A percentile compares a stretch with the other conserved stretches of the same genome.
Conservation (phyloP, 2,888 invertebrate species). For the Phyllotreta cruciferae region DNA sequence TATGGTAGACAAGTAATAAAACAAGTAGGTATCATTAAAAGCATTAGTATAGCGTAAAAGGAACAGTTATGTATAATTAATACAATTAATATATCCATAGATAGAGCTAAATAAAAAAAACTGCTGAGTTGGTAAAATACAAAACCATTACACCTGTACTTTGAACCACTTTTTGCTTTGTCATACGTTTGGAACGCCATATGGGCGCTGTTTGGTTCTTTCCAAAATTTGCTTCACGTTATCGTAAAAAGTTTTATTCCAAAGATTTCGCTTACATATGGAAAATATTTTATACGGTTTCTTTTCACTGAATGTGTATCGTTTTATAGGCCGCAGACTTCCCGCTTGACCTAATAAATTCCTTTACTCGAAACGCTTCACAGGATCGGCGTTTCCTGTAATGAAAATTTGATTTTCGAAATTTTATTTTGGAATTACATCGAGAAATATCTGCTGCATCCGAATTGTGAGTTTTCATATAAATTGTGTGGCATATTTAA, state of each 20-base stretch:
- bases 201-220: slow-evolving; percentile 39
- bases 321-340: slow-evolving; percentile 36
- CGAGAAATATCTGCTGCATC: too few relatives aligned
- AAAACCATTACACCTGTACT: slow-evolving; percentile 6
- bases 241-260: slow-evolving; percentile 44
- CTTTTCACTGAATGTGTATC: slow-evolving; percentile 31
- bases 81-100: too few relatives aligned
- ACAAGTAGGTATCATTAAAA: too few relatives aligned
- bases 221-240: slow-evolving; percentile 50
- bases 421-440: too few relatives aligned
- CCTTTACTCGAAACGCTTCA: slow-evolving; percentile 7
- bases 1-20: too few relatives aligned
- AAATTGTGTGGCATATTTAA: too few relatives aligned
- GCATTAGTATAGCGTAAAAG: not conserved
- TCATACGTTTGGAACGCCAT: slow-evolving; percentile 27
- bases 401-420: too few relatives aligned
- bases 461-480: too few relatives aligned
- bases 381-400: not conserved
- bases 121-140: not conserved
- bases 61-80: not conserved
- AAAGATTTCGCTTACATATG: slow-evolving; percentile 38
- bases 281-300: slow-evolving; percentile 37
- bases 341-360: slow-evolving; percentile 36
- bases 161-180: slow-evolving; percentile 16
- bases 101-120: too few relatives aligned